These are phyloP conservation scores for Anastatus disparis DNA, from an alignment of 1,140 invertebrate genomes.

Conservation along the genomic window DNA sequence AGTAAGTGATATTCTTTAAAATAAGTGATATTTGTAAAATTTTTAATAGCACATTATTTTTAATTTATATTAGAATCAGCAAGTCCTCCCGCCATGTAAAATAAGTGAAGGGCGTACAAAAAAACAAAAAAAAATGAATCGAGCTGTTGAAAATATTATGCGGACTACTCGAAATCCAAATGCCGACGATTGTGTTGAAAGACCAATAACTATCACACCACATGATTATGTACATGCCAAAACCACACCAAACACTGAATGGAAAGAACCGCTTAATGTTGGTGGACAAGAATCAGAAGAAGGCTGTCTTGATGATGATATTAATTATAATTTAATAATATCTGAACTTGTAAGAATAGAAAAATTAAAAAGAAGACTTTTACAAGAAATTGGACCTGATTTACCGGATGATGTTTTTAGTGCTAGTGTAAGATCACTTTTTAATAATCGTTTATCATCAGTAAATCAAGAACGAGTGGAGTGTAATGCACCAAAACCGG, in stretches of 20 bases:
- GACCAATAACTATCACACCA: conserved; percentile 49
- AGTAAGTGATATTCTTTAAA: conserved; percentile 43
- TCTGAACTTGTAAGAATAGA: conserved; percentile 59
- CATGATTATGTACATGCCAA: conserved; percentile 30
- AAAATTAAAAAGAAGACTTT: conserved; percentile 53
- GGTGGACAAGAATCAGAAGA: background rate
- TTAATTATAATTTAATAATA: conserved; percentile 53
- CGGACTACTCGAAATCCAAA: conserved; percentile 18
- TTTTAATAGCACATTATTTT: background rate
- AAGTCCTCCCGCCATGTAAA: conserved; percentile 39
- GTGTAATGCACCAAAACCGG: conserved; percentile 7
- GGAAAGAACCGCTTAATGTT: conserved; percentile 42
- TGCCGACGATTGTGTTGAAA: conserved; percentile 39
- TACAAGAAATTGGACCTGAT: conserved; percentile 56
- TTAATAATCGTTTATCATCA: conserved; percentile 20
- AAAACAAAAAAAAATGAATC: conserved; percentile 56
- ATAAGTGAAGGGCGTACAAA: conserved; percentile 48
- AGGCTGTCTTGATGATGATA: conserved; percentile 21
- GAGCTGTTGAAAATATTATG: conserved; percentile 48
- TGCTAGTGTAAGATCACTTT: conserved; percentile 51
- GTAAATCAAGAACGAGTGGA: conserved; percentile 2
- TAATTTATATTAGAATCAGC: conserved; percentile 29
- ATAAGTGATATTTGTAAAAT: conserved; percentile 5
- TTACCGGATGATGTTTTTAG: conserved; percentile 58
- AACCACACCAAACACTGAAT: conserved; percentile 28